A percentile compares a stretch with the other conserved stretches of the same genome.
phyloP scores from a whole-genome alignment of 2,113 vertebrate species.

The Menura novaehollandiae region DNA sequence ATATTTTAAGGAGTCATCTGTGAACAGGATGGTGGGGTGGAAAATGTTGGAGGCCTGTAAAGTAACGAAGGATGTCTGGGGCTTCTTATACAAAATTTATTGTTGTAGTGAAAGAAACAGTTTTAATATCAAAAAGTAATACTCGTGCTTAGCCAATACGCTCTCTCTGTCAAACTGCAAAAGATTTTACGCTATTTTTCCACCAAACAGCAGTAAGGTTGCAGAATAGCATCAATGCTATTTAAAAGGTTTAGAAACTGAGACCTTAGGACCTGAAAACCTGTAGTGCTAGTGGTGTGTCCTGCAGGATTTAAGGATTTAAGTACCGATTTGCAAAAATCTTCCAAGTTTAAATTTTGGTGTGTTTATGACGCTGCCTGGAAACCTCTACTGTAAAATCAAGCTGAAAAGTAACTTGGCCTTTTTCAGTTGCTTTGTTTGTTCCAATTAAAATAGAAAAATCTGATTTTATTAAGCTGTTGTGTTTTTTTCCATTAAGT shows the following conservation, averaged over 20 bases:
- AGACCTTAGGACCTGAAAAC: background rate
- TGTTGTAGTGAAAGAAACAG: background rate
- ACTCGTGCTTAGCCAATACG: background rate
- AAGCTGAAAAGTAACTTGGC: background rate
- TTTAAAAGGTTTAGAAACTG: background rate
- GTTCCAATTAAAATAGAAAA: background rate
- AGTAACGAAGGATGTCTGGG: background rate
- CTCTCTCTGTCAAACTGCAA: background rate
- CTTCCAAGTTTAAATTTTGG: background rate
- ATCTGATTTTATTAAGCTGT: background rate
- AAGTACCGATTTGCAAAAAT: background rate
- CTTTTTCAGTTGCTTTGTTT: background rate
- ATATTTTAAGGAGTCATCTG: background rate
- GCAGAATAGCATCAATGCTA: background rate
- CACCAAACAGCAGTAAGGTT: background rate
- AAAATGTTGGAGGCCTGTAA: background rate
- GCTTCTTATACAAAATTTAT: background rate
- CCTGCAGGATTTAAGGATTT: background rate
- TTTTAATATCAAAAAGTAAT: background rate
- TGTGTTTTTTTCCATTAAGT: constrained; percentile 55
- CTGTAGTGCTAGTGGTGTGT: background rate
- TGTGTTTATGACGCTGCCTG: background rate
- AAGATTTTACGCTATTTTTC: background rate
- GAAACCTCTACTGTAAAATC: background rate
- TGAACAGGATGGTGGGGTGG: background rate